These are phyloP conservation scores for Diachrysia chrysitis DNA, from an alignment of 2,888 invertebrate species.

Conservation along the genomic window DNA sequence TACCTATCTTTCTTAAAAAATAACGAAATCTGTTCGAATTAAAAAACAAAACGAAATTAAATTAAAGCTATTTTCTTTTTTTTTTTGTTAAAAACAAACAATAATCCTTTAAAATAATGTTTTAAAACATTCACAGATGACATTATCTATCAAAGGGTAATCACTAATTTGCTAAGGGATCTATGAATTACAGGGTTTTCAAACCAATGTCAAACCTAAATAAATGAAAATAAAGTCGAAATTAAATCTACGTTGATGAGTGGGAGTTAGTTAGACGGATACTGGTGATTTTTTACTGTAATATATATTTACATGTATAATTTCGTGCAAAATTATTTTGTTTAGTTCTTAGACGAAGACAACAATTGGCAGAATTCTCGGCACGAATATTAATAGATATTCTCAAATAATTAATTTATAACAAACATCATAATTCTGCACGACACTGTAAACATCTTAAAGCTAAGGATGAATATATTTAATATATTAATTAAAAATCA, in stretches of 20 bases:
- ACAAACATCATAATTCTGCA: conserved; percentile 49
- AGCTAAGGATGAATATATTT: conserved; percentile 59
- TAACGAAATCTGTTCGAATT: conserved; percentile 10
- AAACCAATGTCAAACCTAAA: conserved; percentile 60
- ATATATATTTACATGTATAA: conserved; percentile 25
- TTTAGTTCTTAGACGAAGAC: not conserved
- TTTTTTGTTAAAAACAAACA: conserved; percentile 24
- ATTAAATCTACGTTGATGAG: conserved; percentile 51
- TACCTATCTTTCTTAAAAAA: not conserved
- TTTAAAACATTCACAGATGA: conserved; percentile 30
- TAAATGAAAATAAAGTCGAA: conserved; percentile 58
- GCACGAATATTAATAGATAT: not conserved
- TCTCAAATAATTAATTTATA: not conserved
- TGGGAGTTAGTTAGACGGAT: conserved; percentile 73
- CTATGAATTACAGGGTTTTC: conserved; percentile 85
- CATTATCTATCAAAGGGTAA: conserved; percentile 74
- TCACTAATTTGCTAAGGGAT: conserved; percentile 86
- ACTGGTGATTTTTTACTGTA: conserved; percentile 62
- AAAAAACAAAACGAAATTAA: conserved; percentile 14
- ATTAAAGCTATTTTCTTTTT: conserved; percentile 22
- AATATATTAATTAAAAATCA: conserved; percentile 57
- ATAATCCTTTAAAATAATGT: conserved; percentile 25
- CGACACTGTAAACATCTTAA: conserved; percentile 49
- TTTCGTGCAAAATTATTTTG: conserved; percentile 47
- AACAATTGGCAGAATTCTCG: conserved; percentile 5